Conservation (phyloP, 2,113 vertebrate genomes). For the Vulpes vulpes region DNA sequence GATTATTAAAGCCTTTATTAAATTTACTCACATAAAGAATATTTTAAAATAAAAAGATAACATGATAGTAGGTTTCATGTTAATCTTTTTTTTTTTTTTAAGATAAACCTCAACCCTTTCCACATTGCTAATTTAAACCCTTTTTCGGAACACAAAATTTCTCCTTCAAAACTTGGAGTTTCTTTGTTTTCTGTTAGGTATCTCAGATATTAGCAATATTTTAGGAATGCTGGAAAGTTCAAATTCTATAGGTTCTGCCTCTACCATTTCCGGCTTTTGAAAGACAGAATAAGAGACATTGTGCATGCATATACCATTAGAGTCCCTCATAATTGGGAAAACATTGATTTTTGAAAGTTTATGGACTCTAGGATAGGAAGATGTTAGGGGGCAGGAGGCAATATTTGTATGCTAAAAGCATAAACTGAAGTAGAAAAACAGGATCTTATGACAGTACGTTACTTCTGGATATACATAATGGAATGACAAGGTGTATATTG, state of each 20-base stretch:
- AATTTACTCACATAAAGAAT: background rate
- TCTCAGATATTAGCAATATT: slow-evolving; percentile 13
- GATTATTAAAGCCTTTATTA: slow-evolving; percentile 17
- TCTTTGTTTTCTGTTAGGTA: background rate
- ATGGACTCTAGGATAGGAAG: background rate
- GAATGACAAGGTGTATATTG: background rate
- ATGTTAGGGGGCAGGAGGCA: background rate
- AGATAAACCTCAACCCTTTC: background rate
- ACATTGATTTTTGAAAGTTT: slow-evolving; percentile 44
- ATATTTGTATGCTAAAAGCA: background rate
- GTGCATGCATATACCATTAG: background rate
- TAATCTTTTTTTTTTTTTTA: background rate
- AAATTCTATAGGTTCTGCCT: background rate
- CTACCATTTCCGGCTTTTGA: background rate
- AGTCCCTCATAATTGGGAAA: background rate
- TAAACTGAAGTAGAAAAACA: slow-evolving; percentile 26
- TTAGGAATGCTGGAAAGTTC: background rate
- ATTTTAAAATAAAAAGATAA: slow-evolving; percentile 21
- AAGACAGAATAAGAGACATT: slow-evolving; percentile 48
- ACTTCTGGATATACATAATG: background rate
- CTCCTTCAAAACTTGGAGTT: background rate
- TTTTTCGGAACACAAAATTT: background rate
- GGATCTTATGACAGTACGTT: background rate
- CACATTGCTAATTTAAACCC: background rate
- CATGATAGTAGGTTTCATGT: background rate